A percentile compares a stretch with the other conserved stretches of the same genome.
phyloP scores from a whole-genome alignment of 2,797 vertebrate species.

The Neoniphon sammara region DNA sequence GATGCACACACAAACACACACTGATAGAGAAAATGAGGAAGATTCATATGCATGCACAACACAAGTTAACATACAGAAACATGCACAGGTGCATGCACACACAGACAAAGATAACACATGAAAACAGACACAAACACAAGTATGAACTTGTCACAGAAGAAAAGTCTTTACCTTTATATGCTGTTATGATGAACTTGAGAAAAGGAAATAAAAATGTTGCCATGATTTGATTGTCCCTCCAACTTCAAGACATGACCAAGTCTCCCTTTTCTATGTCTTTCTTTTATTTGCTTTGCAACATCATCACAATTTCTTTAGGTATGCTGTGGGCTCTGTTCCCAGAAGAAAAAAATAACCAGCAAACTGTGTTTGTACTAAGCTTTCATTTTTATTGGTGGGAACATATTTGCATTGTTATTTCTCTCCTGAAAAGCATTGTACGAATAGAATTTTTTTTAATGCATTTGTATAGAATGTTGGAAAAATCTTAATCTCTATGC shows the following conservation, averaged over 20 bases:
- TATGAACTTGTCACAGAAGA: not conserved
- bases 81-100: not conserved
- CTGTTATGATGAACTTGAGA: too few relatives aligned
- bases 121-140: not conserved
- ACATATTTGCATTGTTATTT: slow-evolving; percentile 1
- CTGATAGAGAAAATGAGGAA: not conserved
- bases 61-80: not conserved
- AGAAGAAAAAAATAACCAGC: too few relatives aligned
- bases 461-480: not conserved
- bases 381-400: not conserved
- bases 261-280: not conserved
- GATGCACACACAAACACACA: not conserved
- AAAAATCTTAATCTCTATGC: slow-evolving; percentile 11
- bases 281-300: not conserved
- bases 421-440: not conserved
- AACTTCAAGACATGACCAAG: not conserved
- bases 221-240: not conserved
- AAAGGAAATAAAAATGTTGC: too few relatives aligned
- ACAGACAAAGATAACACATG: not conserved
- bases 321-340: not conserved
- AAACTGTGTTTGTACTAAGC: not conserved
- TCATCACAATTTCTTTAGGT: not conserved
- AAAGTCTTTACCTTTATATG: too few relatives aligned
- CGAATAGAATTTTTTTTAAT: slow-evolving; percentile 4
- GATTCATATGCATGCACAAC: not conserved